A percentile compares a stretch with the other conserved stretches of the same genome.
phyloP scores from a whole-genome alignment of 2,113 vertebrate species.

The Mobula birostris region DNA sequence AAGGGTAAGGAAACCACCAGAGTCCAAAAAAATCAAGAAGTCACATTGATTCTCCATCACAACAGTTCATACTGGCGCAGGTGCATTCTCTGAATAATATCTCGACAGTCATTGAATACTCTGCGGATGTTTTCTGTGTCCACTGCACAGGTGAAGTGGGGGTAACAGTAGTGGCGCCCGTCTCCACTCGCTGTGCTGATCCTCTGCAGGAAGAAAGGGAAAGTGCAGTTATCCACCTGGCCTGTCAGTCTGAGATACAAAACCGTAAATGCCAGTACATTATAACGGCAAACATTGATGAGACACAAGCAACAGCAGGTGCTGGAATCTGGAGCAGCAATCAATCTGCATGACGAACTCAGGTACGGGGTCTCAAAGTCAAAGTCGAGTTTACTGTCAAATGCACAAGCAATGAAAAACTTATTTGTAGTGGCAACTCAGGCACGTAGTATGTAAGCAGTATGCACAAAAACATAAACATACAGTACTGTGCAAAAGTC shows the following conservation, averaged over 20 bases:
- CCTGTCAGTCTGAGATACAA: not conserved
- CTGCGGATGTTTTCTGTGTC: slow-evolving; percentile 97
- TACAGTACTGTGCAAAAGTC: too few relatives aligned
- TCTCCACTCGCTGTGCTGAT: slow-evolving; percentile 94
- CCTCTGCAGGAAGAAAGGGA: slow-evolving; percentile 59
- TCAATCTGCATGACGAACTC: too few relatives aligned
- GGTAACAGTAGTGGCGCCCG: slow-evolving; percentile 94
- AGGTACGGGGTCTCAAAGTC: too few relatives aligned
- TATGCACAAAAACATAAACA: too few relatives aligned
- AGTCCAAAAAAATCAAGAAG: slow-evolving; percentile 53
- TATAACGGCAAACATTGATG: too few relatives aligned
- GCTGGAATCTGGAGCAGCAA: too few relatives aligned
- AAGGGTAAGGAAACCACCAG: slow-evolving; percentile 13
- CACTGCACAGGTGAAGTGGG: slow-evolving; percentile 94
- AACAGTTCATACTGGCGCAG: slow-evolving; percentile 98
- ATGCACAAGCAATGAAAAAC: not conserved
- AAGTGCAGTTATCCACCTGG: not conserved
- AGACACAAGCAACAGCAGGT: too few relatives aligned
- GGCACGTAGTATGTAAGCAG: too few relatives aligned
- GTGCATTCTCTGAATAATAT: slow-evolving; percentile 98
- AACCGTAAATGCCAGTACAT: not conserved
- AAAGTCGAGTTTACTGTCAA: too few relatives aligned
- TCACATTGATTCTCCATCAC: slow-evolving; percentile 66
- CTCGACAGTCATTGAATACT: slow-evolving; percentile 95
- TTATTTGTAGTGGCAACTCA: too few relatives aligned